A percentile compares a stretch with the other conserved stretches of the same genome.
These are phyloP conservation scores for Kryptolebias ocellatus DNA, from an alignment of 2,797 vertebrate genomes.

Conservation along the genomic window DNA sequence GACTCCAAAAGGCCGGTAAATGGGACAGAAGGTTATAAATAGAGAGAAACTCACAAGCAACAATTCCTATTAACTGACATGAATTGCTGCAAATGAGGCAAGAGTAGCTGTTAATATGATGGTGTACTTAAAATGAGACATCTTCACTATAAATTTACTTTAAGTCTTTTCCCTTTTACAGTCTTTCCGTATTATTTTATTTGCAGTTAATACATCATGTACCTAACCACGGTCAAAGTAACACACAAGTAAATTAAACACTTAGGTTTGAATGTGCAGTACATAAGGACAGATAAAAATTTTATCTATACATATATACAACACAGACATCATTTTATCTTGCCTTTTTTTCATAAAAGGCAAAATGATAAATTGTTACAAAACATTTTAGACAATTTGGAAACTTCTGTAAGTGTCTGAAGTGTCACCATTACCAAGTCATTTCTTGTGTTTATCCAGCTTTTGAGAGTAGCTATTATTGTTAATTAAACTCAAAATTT, in stretches of 20 bases:
- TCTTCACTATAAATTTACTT: constrained; percentile 7
- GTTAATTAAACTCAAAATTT: background rate
- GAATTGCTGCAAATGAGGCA: constrained; percentile 32
- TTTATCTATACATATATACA: too few species aligned
- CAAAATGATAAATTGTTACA: too few species aligned
- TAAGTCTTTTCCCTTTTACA: background rate
- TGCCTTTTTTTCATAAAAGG: too few species aligned
- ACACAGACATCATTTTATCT: too few species aligned
- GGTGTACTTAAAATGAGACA: background rate
- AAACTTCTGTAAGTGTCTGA: background rate
- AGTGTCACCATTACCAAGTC: background rate
- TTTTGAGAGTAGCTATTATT: background rate
- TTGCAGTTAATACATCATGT: background rate
- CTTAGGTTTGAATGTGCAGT: too few species aligned
- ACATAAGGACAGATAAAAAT: too few species aligned
- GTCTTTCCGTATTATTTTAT: background rate
- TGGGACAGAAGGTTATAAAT: constrained; percentile 74
- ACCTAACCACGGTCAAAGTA: background rate
- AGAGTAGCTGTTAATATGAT: constrained; percentile 13
- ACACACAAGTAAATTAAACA: background rate
- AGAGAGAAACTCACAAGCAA: constrained; percentile 63
- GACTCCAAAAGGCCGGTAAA: constrained; percentile 69
- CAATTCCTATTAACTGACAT: constrained; percentile 53
- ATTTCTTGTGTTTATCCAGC: background rate
- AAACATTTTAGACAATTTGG: too few species aligned